phyloP scores from a whole-genome alignment of 2,888 invertebrate species.

The Eudasyphora cyanicolor region DNA sequence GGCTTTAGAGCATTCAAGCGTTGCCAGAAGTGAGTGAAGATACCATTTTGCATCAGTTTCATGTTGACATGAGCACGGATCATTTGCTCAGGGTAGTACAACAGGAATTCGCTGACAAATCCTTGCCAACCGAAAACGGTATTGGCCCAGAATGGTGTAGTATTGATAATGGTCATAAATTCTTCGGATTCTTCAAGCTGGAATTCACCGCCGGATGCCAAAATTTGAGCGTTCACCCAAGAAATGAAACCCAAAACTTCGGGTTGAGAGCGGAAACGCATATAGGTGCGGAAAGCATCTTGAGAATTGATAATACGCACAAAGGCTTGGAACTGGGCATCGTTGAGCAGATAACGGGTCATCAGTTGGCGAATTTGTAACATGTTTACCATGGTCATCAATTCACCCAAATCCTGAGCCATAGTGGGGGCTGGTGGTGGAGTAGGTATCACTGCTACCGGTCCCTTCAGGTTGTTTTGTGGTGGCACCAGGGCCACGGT shows the following conservation, averaged over 20 bases:
- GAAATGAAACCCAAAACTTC: slow-evolving; percentile 71
- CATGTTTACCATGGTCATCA: slow-evolving; percentile 57
- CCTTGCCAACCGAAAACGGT: slow-evolving; percentile 75
- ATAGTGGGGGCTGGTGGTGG: slow-evolving; percentile 55
- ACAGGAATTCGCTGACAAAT: slow-evolving; percentile 73
- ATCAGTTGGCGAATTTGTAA: slow-evolving; percentile 69
- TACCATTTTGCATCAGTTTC: slow-evolving; percentile 71
- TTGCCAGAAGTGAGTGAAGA: slow-evolving; percentile 73
- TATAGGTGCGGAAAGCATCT: slow-evolving; percentile 69
- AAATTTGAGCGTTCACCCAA: slow-evolving; percentile 73
- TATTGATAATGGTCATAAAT: slow-evolving; percentile 69
- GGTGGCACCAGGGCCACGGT: slow-evolving; percentile 1
- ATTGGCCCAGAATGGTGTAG: slow-evolving; percentile 69
- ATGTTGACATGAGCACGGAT: slow-evolving; percentile 71
- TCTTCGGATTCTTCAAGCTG: slow-evolving; percentile 70
- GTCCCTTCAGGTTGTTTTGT: too few relatives aligned
- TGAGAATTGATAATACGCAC: slow-evolving; percentile 73
- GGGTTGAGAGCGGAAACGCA: slow-evolving; percentile 73
- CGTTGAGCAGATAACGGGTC: slow-evolving; percentile 73
- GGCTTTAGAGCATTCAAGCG: slow-evolving; percentile 69
- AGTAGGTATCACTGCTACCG: slow-evolving; percentile 24
- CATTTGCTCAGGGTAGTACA: slow-evolving; percentile 71
- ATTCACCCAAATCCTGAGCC: slow-evolving; percentile 59
- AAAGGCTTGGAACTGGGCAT: slow-evolving; percentile 75
- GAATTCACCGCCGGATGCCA: slow-evolving; percentile 65